Percentiles rank a stretch among this genome's conserved stretches.
These are phyloP conservation scores for Holothuria scabra DNA, from an alignment of 53 echinoderm and acorn worm genomes.

Conservation along the genomic window DNA sequence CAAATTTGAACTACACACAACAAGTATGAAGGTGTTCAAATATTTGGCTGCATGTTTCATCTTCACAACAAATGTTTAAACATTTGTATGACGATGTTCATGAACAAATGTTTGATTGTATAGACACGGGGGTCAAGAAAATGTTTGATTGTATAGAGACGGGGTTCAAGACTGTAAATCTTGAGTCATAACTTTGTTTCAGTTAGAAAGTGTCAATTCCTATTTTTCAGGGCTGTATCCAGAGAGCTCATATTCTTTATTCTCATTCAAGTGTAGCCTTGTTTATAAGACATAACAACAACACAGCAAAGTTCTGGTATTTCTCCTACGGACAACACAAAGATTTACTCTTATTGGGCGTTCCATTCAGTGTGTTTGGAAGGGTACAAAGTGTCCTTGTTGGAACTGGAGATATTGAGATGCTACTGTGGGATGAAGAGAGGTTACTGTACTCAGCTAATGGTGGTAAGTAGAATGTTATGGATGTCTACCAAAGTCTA, in stretches of 20 bases:
- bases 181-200: too few species aligned
- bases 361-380: neutral
- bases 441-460: conserved; percentile 18
- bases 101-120: too few species aligned
- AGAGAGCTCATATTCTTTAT: conserved; percentile 17
- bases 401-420: conserved; percentile 22
- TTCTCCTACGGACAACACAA: neutral
- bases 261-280: conserved; percentile 17
- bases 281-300: neutral
- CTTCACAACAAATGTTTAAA: too few species aligned
- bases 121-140: too few species aligned
- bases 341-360: neutral
- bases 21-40: too few species aligned
- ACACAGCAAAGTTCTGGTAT: conserved; percentile 2
- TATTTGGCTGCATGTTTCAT: too few species aligned
- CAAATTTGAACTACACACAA: too few species aligned
- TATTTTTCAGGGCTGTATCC: conserved; percentile 3
- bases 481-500: too few species aligned
- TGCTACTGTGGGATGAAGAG: conserved; percentile 32
- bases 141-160: too few species aligned
- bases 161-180: too few species aligned
- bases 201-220: too few species aligned
- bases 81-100: too few species aligned
- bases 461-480: conserved; percentile 2
- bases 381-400: neutral